Base-by-base conservation (phyloP, 1,140 invertebrate genomes). In the Musca domestica region DNA sequence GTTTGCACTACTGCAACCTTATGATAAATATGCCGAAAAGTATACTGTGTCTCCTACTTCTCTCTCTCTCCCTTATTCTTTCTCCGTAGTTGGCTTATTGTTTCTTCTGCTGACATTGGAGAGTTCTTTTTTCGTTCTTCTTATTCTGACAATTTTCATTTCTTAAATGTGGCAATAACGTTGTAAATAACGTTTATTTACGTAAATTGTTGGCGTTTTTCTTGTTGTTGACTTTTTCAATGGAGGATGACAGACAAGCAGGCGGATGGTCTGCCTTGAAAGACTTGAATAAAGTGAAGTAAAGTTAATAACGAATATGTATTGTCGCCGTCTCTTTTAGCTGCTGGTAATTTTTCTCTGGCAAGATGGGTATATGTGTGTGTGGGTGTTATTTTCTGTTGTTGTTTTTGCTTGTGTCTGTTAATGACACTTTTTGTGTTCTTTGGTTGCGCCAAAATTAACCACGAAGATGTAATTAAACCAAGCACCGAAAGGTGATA, bases 361-460 rank as follows among this genome's bases (percentile, higher is more conserved):
- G 4, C 17, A 51, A 2, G n/a, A 51, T 9, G 48, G 19, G 17
- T 19, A 2, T 17, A 6, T 4, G 2, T 2, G 48, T 51, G 17
- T 19, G n/a, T 17, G 17, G 17, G 2, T 2, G 17, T 51, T 51
- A 46, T n/a, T 41, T 5, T 10, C 5, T 41, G 34, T 41, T 5
- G 10, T 41, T 5, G 4, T 41, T 5, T 41, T 7, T 61, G 48
- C 20, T 10, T 51, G 48, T 20, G 56, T 41, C 27, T 61, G 56
- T 61, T 61, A 61, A 61, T 41, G 56, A 61, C 56, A 61, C 56
- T 61, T 61, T 17, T 61, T 61, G 30, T 61, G 25, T 58, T 58
- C 25, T 30, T 27, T 30, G 54, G 54, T 58, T 58, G 30, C 30
- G 30, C 19, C 4, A 61, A 61, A 61, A 61, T 61, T 61, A 41